Base-by-base conservation (phyloP, 1,140 invertebrate species). In the Dufourea novaeangliae region DNA sequence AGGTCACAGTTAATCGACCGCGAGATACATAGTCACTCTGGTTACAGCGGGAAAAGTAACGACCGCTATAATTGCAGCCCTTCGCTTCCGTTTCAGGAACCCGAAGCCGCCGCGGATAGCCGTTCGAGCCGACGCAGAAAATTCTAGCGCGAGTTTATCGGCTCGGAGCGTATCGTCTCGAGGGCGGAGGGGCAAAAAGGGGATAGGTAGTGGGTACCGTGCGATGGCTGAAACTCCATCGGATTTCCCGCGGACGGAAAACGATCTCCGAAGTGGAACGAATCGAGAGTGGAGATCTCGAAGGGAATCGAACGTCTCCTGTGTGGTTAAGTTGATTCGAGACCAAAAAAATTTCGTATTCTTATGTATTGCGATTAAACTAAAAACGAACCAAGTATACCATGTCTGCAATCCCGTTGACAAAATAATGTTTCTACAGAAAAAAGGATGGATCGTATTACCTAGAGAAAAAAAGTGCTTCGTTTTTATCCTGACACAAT, bases 1-100 rank as follows among this genome's bases (percentile, higher is more conserved):
- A 86, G 85, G 83, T 85, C 85, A 72, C 75, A 73, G 83, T 86
- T 86, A 86, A 86, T 86, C 78, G 83, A 80, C 83, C 80, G 59
- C 32, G 50, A 56, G 81, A 64, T 84, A 81, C 56, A 73, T 79
- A 71, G 63, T 80, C 70, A 67, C 82, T 78, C 75, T 61, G 69
- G 81, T 68, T 29, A 79, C 82, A 68, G 70, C 82, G 61, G 69
- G 75, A 79, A 79, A 82, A 70, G 67, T 70, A 83, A 74, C 75
- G 80, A 66, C 52, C 78, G 80, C 69, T 74, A 70, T 83, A 83
- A 83, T 83, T 83, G 80, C 76, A 69, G 75, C 64, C 80, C 78
- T 74, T 61, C 82, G 82, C 83, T 83, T 83, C 82, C 80, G 82
- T 80, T 83, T 83, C 79, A 25, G 25, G 64, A 61, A 82, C 80